Base-by-base conservation (phyloP, 1,140 invertebrate genomes). In the Bombus superbus region DNA sequence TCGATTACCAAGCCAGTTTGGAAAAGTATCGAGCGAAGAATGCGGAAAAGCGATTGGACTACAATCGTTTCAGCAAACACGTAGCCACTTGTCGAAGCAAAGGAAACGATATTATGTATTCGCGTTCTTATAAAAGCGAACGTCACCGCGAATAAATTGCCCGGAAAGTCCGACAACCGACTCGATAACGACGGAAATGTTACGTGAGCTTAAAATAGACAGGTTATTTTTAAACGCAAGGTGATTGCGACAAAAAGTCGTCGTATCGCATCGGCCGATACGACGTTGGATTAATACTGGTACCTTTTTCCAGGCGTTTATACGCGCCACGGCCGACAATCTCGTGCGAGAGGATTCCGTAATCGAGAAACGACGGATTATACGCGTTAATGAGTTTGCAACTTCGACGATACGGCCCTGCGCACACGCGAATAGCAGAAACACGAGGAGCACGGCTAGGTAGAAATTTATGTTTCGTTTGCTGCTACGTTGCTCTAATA, bases 181-280 rank as follows among this genome's bases (percentile, higher is more conserved):
- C 38, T 35, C 75, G 40, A 79, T n/a, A 79, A 62, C 66, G 53
- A 79, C 42, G 76, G 53, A 59, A 47, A 22, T 28, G 53, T 85
- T 80, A 80, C 83, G 77, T 42, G 47, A 80, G 44, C 69, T 62
- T 73, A 72, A 85, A 72, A 85, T 85, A 85, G 44, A 42, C 68
- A 57, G 3, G 66, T 38, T 80, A 85, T 85, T 80, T 80, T 85
- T 80, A 85, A 71, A 28, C 42, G 68, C 57, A 80, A 80, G 57
- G 83, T 72, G 77, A 85, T 79, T 38, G 57, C 25, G 32, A 53
- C 47, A 59, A 80, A 80, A 73, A 72, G 66, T 38, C 28, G 32
- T 3, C 40, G 53, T 40, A 79, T 84, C 66, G 22, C 47, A 6
- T 38, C 59, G 15, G 28, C 1, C 64, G 64, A 68, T 53, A 79